A percentile compares a stretch with the other conserved stretches of the same genome.
Evolutionary conservation across 2,888 invertebrate species (phyloP).

Genomic region (Stegophylla sp.): DNA sequence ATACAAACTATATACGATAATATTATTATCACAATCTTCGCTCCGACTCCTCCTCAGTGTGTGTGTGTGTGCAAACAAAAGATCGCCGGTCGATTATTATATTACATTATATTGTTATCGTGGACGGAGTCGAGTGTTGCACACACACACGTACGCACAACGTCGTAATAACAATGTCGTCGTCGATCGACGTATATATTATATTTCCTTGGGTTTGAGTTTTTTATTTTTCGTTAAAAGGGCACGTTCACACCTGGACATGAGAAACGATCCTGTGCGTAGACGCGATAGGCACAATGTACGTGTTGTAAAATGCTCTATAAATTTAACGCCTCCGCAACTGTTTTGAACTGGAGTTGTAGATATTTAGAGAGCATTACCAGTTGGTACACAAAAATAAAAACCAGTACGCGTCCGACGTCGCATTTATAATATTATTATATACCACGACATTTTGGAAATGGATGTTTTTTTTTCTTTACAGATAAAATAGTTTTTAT

Average conservation of each 20-base stretch:
- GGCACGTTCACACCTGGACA: constrained; percentile 44
- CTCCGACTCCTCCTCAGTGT: constrained; percentile 9
- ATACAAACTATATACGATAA: constrained; percentile 21
- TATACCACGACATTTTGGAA: not conserved
- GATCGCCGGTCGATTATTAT: constrained; percentile 47
- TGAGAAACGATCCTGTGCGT: constrained; percentile 29
- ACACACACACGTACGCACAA: constrained; percentile 1
- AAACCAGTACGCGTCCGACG: not conserved
- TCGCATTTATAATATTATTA: no score
- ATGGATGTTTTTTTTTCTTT: constrained; percentile 20
- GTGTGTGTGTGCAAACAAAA: constrained; percentile 25
- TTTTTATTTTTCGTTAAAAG: constrained; percentile 41
- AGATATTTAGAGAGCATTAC: constrained; percentile 51
- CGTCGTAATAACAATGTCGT: constrained; percentile 1
- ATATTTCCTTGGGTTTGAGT: not conserved
- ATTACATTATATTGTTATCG: constrained; percentile 19
- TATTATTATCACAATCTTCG: constrained; percentile 31
- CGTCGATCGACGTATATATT: constrained; percentile 29
- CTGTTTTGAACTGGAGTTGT: constrained; percentile 29
- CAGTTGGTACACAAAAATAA: constrained; percentile 28
- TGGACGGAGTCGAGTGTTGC: constrained; percentile 24
- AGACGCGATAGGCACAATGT: constrained; percentile 7
- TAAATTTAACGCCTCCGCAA: constrained; percentile 55
- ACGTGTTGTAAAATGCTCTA: constrained; percentile 46
- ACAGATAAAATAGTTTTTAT: not conserved